Evolutionary conservation across 2,113 vertebrate species (phyloP), one percentile per base, ranked within the genome.

Genomic region (Syngnathus scovelli): DNA sequence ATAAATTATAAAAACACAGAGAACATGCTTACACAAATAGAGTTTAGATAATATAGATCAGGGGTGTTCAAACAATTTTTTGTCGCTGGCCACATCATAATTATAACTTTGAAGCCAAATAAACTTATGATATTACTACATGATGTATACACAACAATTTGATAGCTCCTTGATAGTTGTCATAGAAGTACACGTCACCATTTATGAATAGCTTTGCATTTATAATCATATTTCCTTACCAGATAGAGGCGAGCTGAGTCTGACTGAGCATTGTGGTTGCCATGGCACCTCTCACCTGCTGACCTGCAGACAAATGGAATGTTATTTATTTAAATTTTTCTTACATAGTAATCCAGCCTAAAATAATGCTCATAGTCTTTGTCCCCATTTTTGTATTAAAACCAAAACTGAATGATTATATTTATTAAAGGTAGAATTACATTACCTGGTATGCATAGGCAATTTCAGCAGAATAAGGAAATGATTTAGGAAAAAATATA

Each of bases 201-300:
- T 48, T 7, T 23, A 1, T 11, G 11, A 33, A 33, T 58, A 33
- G 4, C 6, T 36, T 23, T 23, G 7, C 60, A 37, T 23, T 23
- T 41, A 66, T 6, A 58, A 19, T 48, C n/a, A 56, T 21, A 43
- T n/a, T 36, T 69, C 13, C 95, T 92, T 82, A 98, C 97, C 97
- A 98, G 88, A 98, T 98, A 77, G 94, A 94, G 76, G 95, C 97
- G 74, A 99, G 88, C 85, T 99, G 96, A 70, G 92, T 93, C 81
- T 99, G 95, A 79, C 94, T 94, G 73, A 99, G 92, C 88, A 93
- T 93, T 58, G 97, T 97, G 67, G 94, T 92, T 72, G 95, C 91
- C 90, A 98, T 95, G 48, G 91, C 92, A 85, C 92, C 92, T 88
- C 93, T 94, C 80, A 96, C 96, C 92, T 98, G 96, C 86, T 91